These are phyloP conservation scores for Blomia tropicalis DNA, from an alignment of 2,888 invertebrate species.

Conservation along the genomic window DNA sequence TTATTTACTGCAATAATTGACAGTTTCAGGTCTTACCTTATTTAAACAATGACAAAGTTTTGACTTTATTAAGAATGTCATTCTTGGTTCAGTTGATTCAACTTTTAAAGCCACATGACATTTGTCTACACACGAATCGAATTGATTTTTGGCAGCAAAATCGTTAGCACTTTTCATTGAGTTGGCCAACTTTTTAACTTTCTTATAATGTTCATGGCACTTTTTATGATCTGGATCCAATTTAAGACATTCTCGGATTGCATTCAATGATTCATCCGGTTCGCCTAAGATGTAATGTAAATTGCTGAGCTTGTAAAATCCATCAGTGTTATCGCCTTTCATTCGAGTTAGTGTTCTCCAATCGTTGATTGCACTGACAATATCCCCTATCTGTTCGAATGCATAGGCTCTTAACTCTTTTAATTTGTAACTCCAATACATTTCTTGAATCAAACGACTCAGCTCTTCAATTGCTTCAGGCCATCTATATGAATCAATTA, in stretches of 20 bases:
- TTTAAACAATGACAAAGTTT: conserved; percentile 59
- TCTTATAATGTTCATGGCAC: conserved; percentile 90
- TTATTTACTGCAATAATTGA: not conserved
- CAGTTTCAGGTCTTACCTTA: conserved; percentile 34
- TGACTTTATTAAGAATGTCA: conserved; percentile 55
- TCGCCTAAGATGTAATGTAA: conserved; percentile 80
- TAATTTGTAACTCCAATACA: conserved; percentile 73
- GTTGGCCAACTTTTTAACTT: conserved; percentile 79
- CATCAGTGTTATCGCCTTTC: conserved; percentile 75
- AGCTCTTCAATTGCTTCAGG: conserved; percentile 49
- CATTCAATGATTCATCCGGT: conserved; percentile 70
- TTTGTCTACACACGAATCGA: conserved; percentile 49
- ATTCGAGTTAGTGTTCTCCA: conserved; percentile 75
- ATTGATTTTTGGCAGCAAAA: conserved; percentile 47
- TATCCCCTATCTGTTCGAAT: conserved; percentile 59
- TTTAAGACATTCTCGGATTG: conserved; percentile 88
- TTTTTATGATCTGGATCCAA: conserved; percentile 92
- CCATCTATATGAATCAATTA: conserved; percentile 45
- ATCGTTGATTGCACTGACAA: conserved; percentile 72
- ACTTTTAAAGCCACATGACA: conserved; percentile 47
- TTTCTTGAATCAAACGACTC: conserved; percentile 45
- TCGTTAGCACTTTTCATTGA: conserved; percentile 41
- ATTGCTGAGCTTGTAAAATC: conserved; percentile 61
- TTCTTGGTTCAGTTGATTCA: conserved; percentile 49
- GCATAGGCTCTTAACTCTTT: conserved; percentile 72